Conservation (phyloP, 2,797 vertebrate genomes). For the Pitangus sulphuratus region DNA sequence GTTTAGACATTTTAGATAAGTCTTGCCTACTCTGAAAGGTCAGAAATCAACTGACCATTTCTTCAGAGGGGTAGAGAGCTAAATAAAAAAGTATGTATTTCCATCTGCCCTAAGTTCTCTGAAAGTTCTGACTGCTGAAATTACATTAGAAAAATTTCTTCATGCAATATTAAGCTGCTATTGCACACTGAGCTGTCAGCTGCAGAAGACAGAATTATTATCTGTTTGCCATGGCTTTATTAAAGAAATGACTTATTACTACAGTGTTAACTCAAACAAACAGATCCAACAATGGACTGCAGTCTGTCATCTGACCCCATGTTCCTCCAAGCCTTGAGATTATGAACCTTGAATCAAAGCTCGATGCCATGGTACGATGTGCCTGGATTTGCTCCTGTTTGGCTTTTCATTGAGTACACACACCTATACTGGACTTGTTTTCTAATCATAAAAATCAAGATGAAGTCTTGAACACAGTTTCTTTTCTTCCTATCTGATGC, state of each 20-base stretch:
- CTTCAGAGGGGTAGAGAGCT: not conserved
- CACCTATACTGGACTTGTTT: not conserved
- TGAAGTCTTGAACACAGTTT: not conserved
- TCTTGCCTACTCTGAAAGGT: not conserved
- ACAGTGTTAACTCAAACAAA: not conserved
- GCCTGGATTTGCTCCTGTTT: not conserved
- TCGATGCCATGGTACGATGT: not conserved
- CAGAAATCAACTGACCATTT: not conserved
- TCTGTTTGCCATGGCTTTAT: not conserved
- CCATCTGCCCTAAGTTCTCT: not conserved
- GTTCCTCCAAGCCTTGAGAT: not conserved
- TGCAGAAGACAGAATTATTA: not conserved
- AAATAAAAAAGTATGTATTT: not conserved
- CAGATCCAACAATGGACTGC: not conserved
- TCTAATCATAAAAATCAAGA: not conserved
- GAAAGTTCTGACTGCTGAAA: not conserved
- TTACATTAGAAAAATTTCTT: conserved; percentile 2
- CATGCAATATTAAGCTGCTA: conserved; percentile 10
- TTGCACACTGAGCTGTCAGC: not conserved
- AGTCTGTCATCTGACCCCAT: not conserved
- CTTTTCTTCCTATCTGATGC: not conserved
- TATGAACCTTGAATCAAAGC: not conserved
- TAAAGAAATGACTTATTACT: not conserved
- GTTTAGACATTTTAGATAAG: not conserved
- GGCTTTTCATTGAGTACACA: not conserved